Base-by-base conservation (phyloP, 2,797 vertebrate species). In the Pipistrellus pygmaeus region DNA sequence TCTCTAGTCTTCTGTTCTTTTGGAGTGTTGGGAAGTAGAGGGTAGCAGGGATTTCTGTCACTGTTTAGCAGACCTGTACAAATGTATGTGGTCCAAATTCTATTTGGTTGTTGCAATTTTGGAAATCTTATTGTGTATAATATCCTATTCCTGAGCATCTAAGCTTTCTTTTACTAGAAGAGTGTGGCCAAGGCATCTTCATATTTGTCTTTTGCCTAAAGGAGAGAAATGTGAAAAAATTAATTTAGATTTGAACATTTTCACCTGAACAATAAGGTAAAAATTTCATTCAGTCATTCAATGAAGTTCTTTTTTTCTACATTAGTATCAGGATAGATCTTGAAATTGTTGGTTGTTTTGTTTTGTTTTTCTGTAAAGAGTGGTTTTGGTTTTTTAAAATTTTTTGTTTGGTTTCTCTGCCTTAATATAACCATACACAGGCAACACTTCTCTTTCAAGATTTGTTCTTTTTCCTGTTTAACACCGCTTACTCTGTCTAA, bases 401-500 rank as follows among this genome's bases (percentile, higher is more conserved):
- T 85, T 93, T 20, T 20, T 2, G 20, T 46, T 57, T 84, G 21
- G 11, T 82, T 21, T 62, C 17, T 21, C 23, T 1, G 14, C 35
- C 15, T 15, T 5, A 14, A 23, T 25, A 51, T 21, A 4, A 46
- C 88, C 21, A 88, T 64, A n/a, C 80, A 76, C 3, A 88, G 68
- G 55, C 30, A 83, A 96, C 81, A 95, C 30, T 62, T 96, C 3
- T 91, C 78, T 95, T 96, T 94, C 66, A 97, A 82, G 48, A 75
- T 57, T 91, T 55, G n/a, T 81, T 94, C 57, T 55, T 96, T 98
- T 97, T 97, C 69, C 85, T 92, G 73, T 95, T 96, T 97, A 97
- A 90, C 78, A 92, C 35, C 92, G 97, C 91, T 96, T 97, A 95
- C 68, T 94, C 75, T 96, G 64, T 93, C 84, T 96, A 96, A 97